Percentiles rank a stretch among this genome's conserved stretches.
Conservation (phyloP, 35 echinoderm and acorn worm genomes). For the Strongylocentrotus purpuratus region DNA sequence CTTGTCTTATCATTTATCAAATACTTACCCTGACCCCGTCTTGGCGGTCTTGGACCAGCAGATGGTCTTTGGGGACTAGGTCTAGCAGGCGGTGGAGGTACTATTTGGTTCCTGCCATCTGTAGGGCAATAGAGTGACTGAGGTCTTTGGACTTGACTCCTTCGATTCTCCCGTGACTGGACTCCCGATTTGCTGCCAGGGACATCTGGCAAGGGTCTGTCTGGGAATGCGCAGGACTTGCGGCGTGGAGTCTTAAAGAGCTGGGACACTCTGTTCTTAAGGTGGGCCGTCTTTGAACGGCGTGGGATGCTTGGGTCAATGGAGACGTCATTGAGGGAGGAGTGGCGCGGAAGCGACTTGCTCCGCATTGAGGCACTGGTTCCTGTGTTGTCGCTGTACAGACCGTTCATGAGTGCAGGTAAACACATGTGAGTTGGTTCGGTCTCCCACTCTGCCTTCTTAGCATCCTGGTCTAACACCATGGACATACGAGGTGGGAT, state of each 20-base stretch:
- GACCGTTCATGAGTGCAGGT: conserved; percentile 27
- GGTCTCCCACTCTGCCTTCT: conserved; percentile 32
- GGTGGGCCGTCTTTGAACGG: conserved; percentile 46
- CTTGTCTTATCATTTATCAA: neutral
- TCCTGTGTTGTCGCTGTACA: neutral
- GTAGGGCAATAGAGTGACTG: conserved; percentile 44
- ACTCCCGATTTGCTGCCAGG: neutral
- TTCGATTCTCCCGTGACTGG: conserved; percentile 33
- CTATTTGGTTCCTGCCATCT: neutral
- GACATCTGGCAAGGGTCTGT: conserved; percentile 28
- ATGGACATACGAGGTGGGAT: conserved; percentile 27
- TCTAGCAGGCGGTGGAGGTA: conserved; percentile 40
- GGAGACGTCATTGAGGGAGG: conserved; percentile 12
- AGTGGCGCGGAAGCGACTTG: conserved; percentile 44
- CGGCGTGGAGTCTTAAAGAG: conserved; percentile 38
- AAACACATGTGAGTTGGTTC: conserved; percentile 45
- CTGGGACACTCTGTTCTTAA: conserved; percentile 43
- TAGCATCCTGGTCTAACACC: neutral
- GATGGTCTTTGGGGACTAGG: conserved; percentile 23
- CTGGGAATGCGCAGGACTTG: conserved; percentile 37
- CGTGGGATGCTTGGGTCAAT: conserved; percentile 8
- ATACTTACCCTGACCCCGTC: conserved; percentile 25
- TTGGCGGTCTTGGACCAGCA: neutral
- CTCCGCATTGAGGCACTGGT: conserved; percentile 36
- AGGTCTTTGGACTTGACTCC: conserved; percentile 38